Base-by-base conservation (phyloP, 2,797 vertebrate genomes). In the Pipistrellus nathusii region DNA sequence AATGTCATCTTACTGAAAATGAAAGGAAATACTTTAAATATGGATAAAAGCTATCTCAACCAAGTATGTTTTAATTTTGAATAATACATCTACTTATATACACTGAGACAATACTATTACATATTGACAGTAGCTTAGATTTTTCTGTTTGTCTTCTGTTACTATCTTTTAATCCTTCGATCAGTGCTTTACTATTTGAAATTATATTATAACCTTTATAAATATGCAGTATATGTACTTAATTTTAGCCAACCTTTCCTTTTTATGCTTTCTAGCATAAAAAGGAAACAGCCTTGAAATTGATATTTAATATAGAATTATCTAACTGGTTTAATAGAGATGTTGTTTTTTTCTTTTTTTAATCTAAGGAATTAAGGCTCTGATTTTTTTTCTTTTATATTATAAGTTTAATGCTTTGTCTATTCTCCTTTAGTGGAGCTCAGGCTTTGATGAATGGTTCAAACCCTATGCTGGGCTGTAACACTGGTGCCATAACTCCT, bases 361-460 rank as follows among this genome's bases (percentile, higher is more conserved):
- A 84, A 73, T 90, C 32, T 68, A 38, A 82, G 21, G 18, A 75
- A 51, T 25, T 94, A 8, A 48, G 4, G 88, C 46, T 17, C 81
- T 77, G 46, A 14, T 72, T 68, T 95, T 48, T 88, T 88, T 82
- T 23, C 15, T 51, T 73, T 62, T 48, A 18, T 1, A 21, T 3
- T 69, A 21, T 94, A 96, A 57, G 44, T 97, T 97, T 98, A 97
- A 98, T 96, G 35, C 95, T 51, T 96, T 97, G 96, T 98, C 97
- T 98, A 94, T 97, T 98, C 95, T 98, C 97, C 95, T 97, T 82
- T 98, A 99, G 99, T 98, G 99, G 99, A 98, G 98, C 99, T 86
- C 99, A 99, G 98, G 99, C 99, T 92, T 97, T 99, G 98, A 99
- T 99, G 99, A 99, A 99, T 94, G 98, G 99, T 97, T 99, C 99